phyloP scores from a whole-genome alignment of 2,797 vertebrate species.

The Steatocranus sp. region DNA sequence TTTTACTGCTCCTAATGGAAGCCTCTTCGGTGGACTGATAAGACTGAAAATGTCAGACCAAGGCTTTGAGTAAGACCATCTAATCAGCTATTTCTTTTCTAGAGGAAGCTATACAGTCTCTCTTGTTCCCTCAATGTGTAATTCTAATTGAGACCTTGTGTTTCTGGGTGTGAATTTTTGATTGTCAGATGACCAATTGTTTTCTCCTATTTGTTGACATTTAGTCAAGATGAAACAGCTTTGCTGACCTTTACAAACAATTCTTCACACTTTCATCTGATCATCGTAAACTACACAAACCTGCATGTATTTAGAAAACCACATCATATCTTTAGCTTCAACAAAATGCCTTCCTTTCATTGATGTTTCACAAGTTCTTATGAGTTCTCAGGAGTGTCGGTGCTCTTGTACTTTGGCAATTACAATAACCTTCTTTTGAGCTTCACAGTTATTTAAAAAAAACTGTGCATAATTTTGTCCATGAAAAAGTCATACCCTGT shows the following conservation, averaged over 20 bases:
- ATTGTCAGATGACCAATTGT: background rate
- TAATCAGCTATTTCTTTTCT: background rate
- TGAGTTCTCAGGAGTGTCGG: background rate
- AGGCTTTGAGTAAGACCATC: conserved; percentile 18
- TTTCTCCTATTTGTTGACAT: background rate
- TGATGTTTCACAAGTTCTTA: background rate
- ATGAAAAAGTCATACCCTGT: background rate
- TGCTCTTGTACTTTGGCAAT: background rate
- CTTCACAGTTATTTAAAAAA: background rate
- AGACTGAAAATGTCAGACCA: background rate
- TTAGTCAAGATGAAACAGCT: background rate
- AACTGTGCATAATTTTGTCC: background rate
- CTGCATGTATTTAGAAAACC: background rate
- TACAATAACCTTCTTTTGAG: background rate
- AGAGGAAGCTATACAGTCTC: background rate
- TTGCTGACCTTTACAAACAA: background rate
- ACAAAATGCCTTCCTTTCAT: background rate
- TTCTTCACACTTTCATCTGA: background rate
- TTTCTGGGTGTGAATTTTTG: background rate
- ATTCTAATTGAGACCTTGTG: background rate
- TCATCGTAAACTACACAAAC: background rate
- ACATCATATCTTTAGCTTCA: background rate
- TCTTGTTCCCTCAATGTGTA: background rate
- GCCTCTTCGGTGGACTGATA: conserved; percentile 35
- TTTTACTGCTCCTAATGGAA: background rate